Conservation (phyloP, 1,140 invertebrate genomes). For the Heliothis subflexa region DNA sequence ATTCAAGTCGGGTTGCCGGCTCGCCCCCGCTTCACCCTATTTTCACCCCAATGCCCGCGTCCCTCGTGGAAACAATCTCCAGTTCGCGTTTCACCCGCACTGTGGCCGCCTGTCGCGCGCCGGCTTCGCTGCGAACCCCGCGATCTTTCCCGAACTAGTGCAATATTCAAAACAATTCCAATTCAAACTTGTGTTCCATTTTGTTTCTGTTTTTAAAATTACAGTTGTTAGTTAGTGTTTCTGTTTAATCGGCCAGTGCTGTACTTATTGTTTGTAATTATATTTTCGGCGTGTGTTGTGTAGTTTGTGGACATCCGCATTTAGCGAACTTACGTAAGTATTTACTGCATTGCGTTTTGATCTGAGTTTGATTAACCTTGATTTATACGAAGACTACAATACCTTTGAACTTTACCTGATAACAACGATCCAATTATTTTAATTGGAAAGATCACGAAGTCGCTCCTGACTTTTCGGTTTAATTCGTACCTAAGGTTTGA, state of each 20-base stretch:
- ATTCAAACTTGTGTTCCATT: slow-evolving; percentile 65
- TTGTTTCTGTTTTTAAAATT: slow-evolving; percentile 52
- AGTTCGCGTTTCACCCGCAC: slow-evolving; percentile 64
- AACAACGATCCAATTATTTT: slow-evolving; percentile 11
- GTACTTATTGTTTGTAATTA: slow-evolving; percentile 58
- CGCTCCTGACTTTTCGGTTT: background rate
- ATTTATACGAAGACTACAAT: background rate
- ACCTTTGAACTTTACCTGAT: slow-evolving; percentile 16
- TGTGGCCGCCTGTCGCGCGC: slow-evolving; percentile 55
- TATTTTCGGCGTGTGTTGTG: slow-evolving; percentile 56
- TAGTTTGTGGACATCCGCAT: slow-evolving; percentile 66
- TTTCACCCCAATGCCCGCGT: slow-evolving; percentile 61
- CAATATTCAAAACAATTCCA: slow-evolving; percentile 73
- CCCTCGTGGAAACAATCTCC: slow-evolving; percentile 60
- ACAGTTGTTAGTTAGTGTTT: slow-evolving; percentile 48
- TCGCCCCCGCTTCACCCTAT: slow-evolving; percentile 64
- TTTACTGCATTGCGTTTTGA: slow-evolving; percentile 79
- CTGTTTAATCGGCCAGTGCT: slow-evolving; percentile 56
- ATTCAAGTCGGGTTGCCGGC: slow-evolving; percentile 52
- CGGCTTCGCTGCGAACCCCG: slow-evolving; percentile 43
- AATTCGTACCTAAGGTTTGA: slow-evolving; percentile 12
- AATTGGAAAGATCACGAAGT: slow-evolving; percentile 25
- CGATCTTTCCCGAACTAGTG: slow-evolving; percentile 78
- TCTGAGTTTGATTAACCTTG: slow-evolving; percentile 50
- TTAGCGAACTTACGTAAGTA: slow-evolving; percentile 79